Base-by-base conservation (phyloP, 1,140 invertebrate genomes). In the Ceratoteleas bidentatus region DNA sequence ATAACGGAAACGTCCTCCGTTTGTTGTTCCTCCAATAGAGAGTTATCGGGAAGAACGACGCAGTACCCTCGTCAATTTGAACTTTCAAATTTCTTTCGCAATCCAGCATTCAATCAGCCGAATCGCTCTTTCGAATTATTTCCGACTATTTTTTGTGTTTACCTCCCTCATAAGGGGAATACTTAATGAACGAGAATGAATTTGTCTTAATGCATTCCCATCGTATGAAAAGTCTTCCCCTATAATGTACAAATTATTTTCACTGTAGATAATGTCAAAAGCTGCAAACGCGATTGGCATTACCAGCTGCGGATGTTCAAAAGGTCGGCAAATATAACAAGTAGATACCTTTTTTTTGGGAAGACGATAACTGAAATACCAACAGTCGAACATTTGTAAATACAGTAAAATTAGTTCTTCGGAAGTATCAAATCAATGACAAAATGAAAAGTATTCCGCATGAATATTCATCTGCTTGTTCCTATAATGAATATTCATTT, bases 1-100 rank as follows among this genome's bases (percentile, higher is more conserved):
- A 90, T 90, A 90, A 87, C 85, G 85, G 74, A 82, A 61, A 68
- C 65, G 74, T 84, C 68, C 69, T 80, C 76, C 79, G 81, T 80
- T 81, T 74, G 81, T 66, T 57, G 64, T 84, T 84, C 40, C 40
- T 79, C 72, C 60, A 74, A 72, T 88, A 81, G 86, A 87, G 85
- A 85, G 85, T 88, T 86, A 87, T 85, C 75, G 49, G 62, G 66
- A 66, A 70, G 68, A 60, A 72, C 75, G 53, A 47, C 15, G 66
- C 66, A 36, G 60, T 76, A 72, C 72, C 72, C 69, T 80, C 56
- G 77, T 79, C 69, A 73, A 65, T 81, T 81, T 70, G 57, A 75
- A 75, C 58, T 75, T 75, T 70, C 53, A 75, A 70, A 75, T 81
- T 70, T 56, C 65, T 60, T 53, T 66, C 50, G 43, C 38, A 57